Base-by-base conservation (phyloP, 2,113 vertebrate genomes). In the Cyprinodon variegatus region DNA sequence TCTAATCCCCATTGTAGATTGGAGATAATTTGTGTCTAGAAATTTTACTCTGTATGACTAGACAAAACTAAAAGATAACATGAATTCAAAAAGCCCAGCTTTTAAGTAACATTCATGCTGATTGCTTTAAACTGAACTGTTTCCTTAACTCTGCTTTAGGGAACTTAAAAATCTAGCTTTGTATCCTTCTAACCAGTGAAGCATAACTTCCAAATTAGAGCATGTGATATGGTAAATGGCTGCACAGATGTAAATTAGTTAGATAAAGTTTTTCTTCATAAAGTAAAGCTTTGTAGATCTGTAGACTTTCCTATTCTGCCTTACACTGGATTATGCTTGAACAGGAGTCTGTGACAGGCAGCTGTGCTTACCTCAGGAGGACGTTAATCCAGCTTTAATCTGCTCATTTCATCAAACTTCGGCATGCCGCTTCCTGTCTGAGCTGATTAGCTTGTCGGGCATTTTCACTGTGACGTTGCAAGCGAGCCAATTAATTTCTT, bases 331-430 rank as follows among this genome's bases (percentile, higher is more conserved):
- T 63, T 12, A 22, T 38, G 64, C 65, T 1, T 70, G 73, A 70
- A 29, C 0, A 43, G 50, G 15, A 60, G 9, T 57, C 74, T 20
- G 71, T 13, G 68, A 50, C 45, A 11, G 61, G 73, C 74, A 45
- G 83, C 64, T 43, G 53, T 3, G 15, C 39, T 76, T 72, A 81
- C 78, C 84, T 75, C 67, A 45, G 68, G 78, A 83, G 67, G 48
- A 65, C 11, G 78, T 84, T 75, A 88, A 88, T 90, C 89, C 77
- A 38, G 36, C 80, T 83, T 81, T 77, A 89, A 84, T 88, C 82
- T 74, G 76, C 66, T 86, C 66, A 38, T 83, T 73, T 88, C 77
- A 76, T 89, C 84, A 72, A 88, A 80, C 59, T 59, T 72, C n/a
- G 1, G 68, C 37, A 9, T 76, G 78, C 79, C 17, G 72, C 72